Evolutionary conservation across 2,888 invertebrate species (phyloP).

Genomic region (Meganola albula): DNA sequence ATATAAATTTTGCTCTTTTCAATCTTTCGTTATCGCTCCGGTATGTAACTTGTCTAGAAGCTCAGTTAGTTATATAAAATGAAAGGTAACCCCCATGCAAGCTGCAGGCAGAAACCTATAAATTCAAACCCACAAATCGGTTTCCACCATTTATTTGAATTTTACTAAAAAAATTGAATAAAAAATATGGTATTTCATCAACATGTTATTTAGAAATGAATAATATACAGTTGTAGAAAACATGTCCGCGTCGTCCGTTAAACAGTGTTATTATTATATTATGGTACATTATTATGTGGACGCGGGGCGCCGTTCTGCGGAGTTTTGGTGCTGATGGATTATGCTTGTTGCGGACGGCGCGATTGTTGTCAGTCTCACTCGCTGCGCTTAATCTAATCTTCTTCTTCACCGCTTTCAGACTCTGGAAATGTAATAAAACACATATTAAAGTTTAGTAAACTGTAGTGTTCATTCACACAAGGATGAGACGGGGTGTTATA

Average conservation of each 20-base stretch:
- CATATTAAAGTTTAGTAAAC: no score
- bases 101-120: no score
- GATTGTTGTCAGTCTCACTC: constrained; percentile 67
- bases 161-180: constrained; percentile 78
- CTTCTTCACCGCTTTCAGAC: constrained; percentile 75
- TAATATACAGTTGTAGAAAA: constrained; percentile 72
- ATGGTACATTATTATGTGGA: constrained; percentile 34
- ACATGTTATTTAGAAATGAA: constrained; percentile 73
- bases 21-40: no score
- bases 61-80: no score
- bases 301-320: constrained; percentile 10
- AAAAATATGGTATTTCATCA: constrained; percentile 77
- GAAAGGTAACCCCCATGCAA: no score
- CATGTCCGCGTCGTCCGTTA: constrained; percentile 42
- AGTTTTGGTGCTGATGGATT: constrained; percentile 22
- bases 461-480: no score
- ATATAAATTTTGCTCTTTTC: no score
- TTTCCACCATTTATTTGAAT: constrained; percentile 74
- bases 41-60: no score
- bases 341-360: constrained; percentile 33
- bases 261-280: constrained; percentile 37
- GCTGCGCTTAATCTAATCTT: constrained; percentile 74
- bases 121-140: constrained; percentile 35
- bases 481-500: no score
- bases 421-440: constrained; percentile 61